These are phyloP conservation scores for Halocynthia aurantium DNA, from an alignment of 23 tunicate species.

Conservation along the genomic window DNA sequence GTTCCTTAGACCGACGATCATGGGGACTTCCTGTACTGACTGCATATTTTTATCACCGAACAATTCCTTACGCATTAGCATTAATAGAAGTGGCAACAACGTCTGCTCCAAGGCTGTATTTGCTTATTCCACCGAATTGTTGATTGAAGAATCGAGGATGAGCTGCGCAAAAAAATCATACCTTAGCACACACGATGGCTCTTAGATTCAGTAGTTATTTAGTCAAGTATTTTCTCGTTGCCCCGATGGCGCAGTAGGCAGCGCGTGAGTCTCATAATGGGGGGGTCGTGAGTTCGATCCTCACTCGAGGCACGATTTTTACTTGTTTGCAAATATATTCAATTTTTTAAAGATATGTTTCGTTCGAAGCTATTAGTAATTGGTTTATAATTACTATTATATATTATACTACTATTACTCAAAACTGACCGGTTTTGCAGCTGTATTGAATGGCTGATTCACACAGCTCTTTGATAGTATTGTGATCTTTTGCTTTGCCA, in stretches of 20 bases:
- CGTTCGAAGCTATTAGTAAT: background rate
- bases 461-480: constrained; percentile 33
- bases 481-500: constrained; percentile 20
- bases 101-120: constrained; percentile 20
- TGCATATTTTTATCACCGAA: too few relatives aligned
- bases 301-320: constrained; percentile 11
- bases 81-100: constrained; percentile 15
- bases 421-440: constrained; percentile 34
- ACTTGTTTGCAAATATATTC: background rate
- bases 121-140: constrained; percentile 17
- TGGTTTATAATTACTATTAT: background rate
- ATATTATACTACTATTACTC: too few relatives aligned
- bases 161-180: background rate
- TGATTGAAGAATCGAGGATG: constrained; percentile 36
- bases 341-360: background rate
- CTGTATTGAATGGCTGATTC: constrained; percentile 42
- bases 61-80: constrained; percentile 22
- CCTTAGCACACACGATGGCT: background rate
- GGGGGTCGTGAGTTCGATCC: constrained; percentile 18
- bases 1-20: too few relatives aligned
- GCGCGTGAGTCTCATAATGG: background rate
- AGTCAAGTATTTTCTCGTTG: background rate
- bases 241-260: constrained; percentile 17
- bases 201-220: background rate
- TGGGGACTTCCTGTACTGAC: too few relatives aligned